Conservation (phyloP, 2,888 invertebrate genomes). For the Tinea semifulvella region DNA sequence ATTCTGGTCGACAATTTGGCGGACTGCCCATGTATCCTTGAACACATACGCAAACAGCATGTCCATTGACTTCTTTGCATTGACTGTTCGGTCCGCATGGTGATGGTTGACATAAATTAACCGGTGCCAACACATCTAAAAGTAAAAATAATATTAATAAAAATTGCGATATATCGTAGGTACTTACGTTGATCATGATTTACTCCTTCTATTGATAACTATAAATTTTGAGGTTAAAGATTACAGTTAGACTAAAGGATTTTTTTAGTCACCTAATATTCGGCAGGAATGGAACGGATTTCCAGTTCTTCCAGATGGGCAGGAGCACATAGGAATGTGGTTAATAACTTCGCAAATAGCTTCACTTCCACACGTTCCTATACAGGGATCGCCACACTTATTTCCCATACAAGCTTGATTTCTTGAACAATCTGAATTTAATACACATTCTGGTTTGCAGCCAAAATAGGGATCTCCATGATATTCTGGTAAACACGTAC, state of each 20-base stretch:
- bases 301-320: constrained; percentile 70
- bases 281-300: constrained; percentile 71
- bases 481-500: constrained; percentile 76
- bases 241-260: too few relatives aligned
- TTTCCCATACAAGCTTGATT: constrained; percentile 76
- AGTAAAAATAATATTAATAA: too few relatives aligned
- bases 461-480: constrained; percentile 77
- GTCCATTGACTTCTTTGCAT: constrained; percentile 73
- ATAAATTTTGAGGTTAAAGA: too few relatives aligned
- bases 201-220: too few relatives aligned
- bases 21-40: constrained; percentile 74
- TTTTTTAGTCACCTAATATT: too few relatives aligned
- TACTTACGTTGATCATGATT: too few relatives aligned
- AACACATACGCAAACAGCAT: constrained; percentile 78
- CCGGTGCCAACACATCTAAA: constrained; percentile 32
- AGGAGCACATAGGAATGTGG: constrained; percentile 75
- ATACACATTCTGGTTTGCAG: constrained; percentile 82
- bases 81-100: constrained; percentile 78
- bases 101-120: constrained; percentile 47
- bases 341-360: constrained; percentile 70
- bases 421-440: constrained; percentile 76
- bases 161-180: too few relatives aligned
- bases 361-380: constrained; percentile 72
- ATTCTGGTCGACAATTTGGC: constrained; percentile 81
- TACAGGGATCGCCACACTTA: constrained; percentile 79